Conservation (phyloP, 2,888 invertebrate species). For the Campopleginae sp. region DNA sequence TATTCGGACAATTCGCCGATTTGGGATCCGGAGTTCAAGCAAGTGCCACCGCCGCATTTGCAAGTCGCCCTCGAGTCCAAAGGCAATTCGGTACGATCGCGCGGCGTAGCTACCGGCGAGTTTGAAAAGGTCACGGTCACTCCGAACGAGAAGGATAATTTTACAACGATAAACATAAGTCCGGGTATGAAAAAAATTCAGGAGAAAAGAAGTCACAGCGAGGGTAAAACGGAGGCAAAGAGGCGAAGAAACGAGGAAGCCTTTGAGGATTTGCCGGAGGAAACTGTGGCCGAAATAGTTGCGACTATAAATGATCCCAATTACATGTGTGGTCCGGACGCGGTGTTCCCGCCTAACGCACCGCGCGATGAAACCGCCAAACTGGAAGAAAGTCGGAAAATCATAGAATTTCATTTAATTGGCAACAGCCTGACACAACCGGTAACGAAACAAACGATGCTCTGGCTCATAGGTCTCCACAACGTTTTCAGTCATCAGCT, state of each 20-base stretch:
- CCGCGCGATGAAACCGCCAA: slow-evolving; percentile 97
- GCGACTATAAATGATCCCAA: slow-evolving; percentile 93
- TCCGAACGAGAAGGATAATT: slow-evolving; percentile 88
- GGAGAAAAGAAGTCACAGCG: slow-evolving; percentile 72
- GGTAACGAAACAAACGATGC: slow-evolving; percentile 95
- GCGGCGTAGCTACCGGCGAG: slow-evolving; percentile 84
- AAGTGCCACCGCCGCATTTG: slow-evolving; percentile 88
- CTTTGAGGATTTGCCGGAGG: slow-evolving; percentile 91
- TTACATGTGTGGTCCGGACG: slow-evolving; percentile 93
- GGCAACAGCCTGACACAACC: slow-evolving; percentile 95
- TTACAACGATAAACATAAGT: slow-evolving; percentile 88
- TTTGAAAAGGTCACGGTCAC: slow-evolving; percentile 88
- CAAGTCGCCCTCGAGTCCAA: slow-evolving; percentile 88
- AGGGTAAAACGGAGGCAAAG: slow-evolving; percentile 78
- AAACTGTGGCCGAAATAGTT: slow-evolving; percentile 92
- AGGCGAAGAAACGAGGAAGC: slow-evolving; percentile 84
- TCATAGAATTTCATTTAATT: slow-evolving; percentile 97
- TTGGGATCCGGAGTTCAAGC: slow-evolving; percentile 96
- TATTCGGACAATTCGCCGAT: slow-evolving; percentile 94
- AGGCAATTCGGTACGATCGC: slow-evolving; percentile 77
- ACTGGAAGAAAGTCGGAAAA: slow-evolving; percentile 93
- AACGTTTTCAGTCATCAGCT: slow-evolving; percentile 98
- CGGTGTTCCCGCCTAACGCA: slow-evolving; percentile 92
- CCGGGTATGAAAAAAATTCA: slow-evolving; percentile 85
- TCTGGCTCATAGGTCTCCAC: slow-evolving; percentile 96